A percentile compares a stretch with the other conserved stretches of the same genome.
Conservation (phyloP, 2,888 invertebrate species). For the Stenotaenia linearis region DNA sequence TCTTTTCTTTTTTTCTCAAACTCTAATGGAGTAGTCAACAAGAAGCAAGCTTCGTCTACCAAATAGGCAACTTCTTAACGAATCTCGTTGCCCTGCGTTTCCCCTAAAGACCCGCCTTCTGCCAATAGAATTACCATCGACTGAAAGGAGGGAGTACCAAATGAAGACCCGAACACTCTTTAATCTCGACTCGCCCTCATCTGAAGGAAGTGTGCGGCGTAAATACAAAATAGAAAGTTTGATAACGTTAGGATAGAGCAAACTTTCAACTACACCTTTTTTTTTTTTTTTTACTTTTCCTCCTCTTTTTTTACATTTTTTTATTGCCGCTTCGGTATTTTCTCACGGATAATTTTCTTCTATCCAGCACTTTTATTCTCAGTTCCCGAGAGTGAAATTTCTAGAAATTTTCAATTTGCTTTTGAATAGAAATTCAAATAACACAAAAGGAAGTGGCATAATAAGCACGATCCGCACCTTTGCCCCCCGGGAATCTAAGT, state of each 20-base stretch:
- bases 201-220: neutral
- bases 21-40: neutral
- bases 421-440: neutral
- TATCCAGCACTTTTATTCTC: neutral
- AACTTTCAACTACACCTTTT: neutral
- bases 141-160: neutral
- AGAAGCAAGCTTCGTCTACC: neutral
- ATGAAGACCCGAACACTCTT: neutral
- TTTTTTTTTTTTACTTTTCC: neutral
- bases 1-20: neutral
- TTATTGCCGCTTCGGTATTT: neutral
- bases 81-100: neutral
- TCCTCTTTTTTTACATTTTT: no score
- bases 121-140: conserved; percentile 9
- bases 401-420: neutral
- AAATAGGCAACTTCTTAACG: neutral
- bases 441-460: neutral
- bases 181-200: no score
- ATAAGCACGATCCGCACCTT: neutral
- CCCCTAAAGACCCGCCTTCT: conserved; percentile 4
- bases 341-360: neutral
- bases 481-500: neutral
- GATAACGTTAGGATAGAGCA: neutral
- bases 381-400: neutral
- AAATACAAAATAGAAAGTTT: neutral